Conservation (phyloP, 2,113 vertebrate species). For the Cheilinus undulatus region DNA sequence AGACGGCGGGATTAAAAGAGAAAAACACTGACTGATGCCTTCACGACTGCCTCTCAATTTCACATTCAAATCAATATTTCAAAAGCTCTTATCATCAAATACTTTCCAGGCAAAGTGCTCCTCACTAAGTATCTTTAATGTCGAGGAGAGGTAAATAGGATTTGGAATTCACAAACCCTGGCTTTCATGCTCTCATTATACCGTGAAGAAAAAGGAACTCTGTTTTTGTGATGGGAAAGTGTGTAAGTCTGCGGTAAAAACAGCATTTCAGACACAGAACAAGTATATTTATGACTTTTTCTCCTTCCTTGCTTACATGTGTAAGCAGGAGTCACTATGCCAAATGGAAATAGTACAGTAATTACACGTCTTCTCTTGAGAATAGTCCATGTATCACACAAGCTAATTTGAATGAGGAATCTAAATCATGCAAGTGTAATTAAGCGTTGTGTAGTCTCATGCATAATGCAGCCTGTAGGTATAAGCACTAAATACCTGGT, state of each 20-base stretch:
- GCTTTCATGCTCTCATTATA: constrained; percentile 61
- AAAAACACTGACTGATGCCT: constrained; percentile 65
- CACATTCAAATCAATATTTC: constrained; percentile 78
- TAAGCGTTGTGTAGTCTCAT: constrained; percentile 74
- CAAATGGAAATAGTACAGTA: constrained; percentile 69
- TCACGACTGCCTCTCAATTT: constrained; percentile 60
- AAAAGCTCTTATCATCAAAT: constrained; percentile 76
- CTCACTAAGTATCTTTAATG: constrained; percentile 59
- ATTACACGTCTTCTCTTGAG: constrained; percentile 72
- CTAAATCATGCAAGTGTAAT: constrained; percentile 74
- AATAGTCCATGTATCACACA: constrained; percentile 67
- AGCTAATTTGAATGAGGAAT: constrained; percentile 70
- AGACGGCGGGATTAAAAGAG: constrained; percentile 65
- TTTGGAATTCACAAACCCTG: constrained; percentile 61
- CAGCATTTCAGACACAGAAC: constrained; percentile 28
- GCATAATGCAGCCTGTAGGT: constrained; percentile 71
- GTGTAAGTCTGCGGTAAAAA: constrained; percentile 35
- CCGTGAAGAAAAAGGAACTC: constrained; percentile 45
- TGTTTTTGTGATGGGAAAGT: constrained; percentile 36
- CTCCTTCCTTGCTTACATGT: constrained; percentile 37
- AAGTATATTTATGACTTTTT: constrained; percentile 52
- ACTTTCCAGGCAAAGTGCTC: constrained; percentile 58
- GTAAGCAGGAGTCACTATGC: constrained; percentile 47
- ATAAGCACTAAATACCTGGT: constrained; percentile 73
- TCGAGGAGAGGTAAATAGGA: constrained; percentile 69